A percentile compares a stretch with the other conserved stretches of the same genome.
These are phyloP conservation scores for Mareca strepera DNA, from an alignment of 2,797 vertebrate species.

Conservation along the genomic window DNA sequence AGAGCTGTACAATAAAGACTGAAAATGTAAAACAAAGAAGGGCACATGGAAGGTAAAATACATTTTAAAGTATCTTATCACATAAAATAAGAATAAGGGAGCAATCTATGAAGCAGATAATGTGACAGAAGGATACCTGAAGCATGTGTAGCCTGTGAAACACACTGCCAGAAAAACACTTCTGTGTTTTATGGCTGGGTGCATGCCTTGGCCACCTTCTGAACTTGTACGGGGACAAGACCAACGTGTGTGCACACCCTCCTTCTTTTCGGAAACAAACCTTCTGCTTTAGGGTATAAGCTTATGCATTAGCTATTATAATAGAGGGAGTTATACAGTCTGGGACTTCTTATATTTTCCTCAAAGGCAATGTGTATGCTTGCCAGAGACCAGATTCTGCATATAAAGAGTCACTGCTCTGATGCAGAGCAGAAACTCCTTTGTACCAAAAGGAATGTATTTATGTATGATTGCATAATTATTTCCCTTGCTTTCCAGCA, in stretches of 20 bases:
- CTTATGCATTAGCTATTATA: background rate
- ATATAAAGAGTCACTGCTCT: background rate
- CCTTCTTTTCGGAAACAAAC: background rate
- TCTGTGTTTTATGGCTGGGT: background rate
- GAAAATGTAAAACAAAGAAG: background rate
- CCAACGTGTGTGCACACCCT: background rate
- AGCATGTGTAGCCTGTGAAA: background rate
- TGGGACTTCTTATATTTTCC: background rate
- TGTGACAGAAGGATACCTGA: background rate
- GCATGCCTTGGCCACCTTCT: background rate
- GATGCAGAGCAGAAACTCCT: constrained; percentile 3
- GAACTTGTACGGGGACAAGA: background rate
- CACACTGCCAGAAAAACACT: background rate
- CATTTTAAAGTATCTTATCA: background rate
- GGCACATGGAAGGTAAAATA: background rate
- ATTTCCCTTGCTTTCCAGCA: background rate
- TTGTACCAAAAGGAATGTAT: background rate
- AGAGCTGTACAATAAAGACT: background rate
- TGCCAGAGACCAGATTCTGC: background rate
- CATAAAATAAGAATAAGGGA: background rate
- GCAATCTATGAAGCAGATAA: background rate
- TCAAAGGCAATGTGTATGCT: background rate
- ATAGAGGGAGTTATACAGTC: background rate
- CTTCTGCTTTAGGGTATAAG: background rate
- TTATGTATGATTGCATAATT: constrained; percentile 10